Conservation (phyloP, 1,140 invertebrate genomes). For the Heliothis virescens region DNA sequence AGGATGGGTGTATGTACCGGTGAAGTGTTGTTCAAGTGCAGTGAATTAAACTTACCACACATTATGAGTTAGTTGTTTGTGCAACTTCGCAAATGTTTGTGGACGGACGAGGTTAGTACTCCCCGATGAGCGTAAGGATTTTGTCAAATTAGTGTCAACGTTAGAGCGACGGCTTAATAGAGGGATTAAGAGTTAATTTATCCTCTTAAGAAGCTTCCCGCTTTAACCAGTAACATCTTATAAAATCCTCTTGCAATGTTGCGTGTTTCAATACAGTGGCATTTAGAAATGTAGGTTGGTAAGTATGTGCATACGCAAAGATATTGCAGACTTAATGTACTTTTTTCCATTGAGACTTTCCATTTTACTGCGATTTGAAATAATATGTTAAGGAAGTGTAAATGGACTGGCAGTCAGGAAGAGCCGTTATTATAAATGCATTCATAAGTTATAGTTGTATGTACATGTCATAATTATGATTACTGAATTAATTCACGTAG, state of each 20-base stretch:
- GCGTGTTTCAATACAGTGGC: conserved; percentile 48
- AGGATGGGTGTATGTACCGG: conserved; percentile 67
- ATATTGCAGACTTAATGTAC: conserved; percentile 21
- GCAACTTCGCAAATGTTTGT: conserved; percentile 75
- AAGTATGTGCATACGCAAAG: conserved; percentile 37
- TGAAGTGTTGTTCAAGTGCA: conserved; percentile 70
- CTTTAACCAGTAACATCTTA: conserved; percentile 12
- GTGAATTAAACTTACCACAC: conserved; percentile 65
- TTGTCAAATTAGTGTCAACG: conserved; percentile 39
- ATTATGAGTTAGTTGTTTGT: conserved; percentile 68
- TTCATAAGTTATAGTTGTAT: background rate
- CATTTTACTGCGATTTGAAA: conserved; percentile 22
- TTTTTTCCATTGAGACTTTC: conserved; percentile 29
- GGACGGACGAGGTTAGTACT: conserved; percentile 76
- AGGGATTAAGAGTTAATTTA: conserved; percentile 47
- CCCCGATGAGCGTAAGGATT: conserved; percentile 27
- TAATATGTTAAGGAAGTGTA: conserved; percentile 28
- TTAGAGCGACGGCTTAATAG: conserved; percentile 23
- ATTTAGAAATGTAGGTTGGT: conserved; percentile 52
- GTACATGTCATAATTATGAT: background rate
- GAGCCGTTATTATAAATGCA: conserved; percentile 10
- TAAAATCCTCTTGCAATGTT: conserved; percentile 25
- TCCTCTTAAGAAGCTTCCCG: conserved; percentile 33
- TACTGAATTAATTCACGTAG: background rate
- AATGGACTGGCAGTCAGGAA: background rate